Evolutionary conservation across 2,888 invertebrate genomes (phyloP).

Genomic region (Lithophane semibrunnea): DNA sequence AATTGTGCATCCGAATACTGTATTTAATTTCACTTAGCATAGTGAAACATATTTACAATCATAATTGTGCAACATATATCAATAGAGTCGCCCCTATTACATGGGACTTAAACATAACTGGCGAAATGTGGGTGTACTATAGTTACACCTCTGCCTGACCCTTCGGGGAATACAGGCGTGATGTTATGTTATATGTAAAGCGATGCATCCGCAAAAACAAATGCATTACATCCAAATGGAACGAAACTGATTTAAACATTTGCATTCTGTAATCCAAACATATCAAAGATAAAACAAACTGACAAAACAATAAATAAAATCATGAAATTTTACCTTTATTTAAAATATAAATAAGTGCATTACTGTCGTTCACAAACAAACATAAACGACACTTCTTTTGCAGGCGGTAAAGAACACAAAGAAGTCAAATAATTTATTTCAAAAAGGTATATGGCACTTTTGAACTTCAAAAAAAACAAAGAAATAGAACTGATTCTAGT

Average conservation of each 20-base stretch:
- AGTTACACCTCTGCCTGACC: not conserved
- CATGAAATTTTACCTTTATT: not conserved
- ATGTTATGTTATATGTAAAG: not conserved
- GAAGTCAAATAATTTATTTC: too few species aligned
- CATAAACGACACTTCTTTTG: not conserved
- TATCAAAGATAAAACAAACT: constrained; percentile 9
- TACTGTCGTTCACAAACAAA: not conserved
- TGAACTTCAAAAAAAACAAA: too few species aligned
- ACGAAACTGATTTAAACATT: constrained; percentile 15
- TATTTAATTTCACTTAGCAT: not conserved
- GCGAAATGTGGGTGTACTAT: not conserved
- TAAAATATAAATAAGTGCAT: constrained; percentile 19
- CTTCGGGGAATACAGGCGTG: not conserved
- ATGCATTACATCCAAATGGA: not conserved
- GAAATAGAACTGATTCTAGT: too few species aligned
- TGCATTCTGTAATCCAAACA: constrained; percentile 17
- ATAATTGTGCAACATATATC: not conserved
- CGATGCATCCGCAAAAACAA: not conserved
- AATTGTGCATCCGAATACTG: not conserved
- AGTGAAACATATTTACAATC: not conserved
- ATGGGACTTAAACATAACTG: not conserved
- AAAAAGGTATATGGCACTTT: too few species aligned
- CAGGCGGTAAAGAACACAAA: not conserved
- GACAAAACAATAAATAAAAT: constrained; percentile 22
- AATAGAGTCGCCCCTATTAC: not conserved